A percentile compares a stretch with the other conserved stretches of the same genome.
Evolutionary conservation across 2,797 vertebrate species (phyloP).

Genomic region (Chloroceryle amazona): DNA sequence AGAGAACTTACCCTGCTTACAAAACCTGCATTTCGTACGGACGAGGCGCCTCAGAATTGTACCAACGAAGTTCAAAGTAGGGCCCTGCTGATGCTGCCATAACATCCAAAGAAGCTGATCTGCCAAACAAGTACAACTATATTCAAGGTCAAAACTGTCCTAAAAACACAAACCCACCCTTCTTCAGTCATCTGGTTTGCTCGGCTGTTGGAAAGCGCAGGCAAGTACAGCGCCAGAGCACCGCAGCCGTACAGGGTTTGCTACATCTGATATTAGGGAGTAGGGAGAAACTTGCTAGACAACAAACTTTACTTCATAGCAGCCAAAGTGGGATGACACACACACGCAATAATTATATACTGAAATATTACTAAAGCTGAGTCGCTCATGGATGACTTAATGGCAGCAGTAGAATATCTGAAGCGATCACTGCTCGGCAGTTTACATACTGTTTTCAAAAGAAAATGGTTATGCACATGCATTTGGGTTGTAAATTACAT

Average conservation of each 20-base stretch:
- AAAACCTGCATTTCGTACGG: neutral
- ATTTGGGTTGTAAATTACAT: slow-evolving; percentile 38
- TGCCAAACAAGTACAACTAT: neutral
- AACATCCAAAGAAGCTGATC: neutral
- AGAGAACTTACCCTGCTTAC: slow-evolving; percentile 55
- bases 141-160: neutral
- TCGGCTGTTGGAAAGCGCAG: neutral
- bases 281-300: slow-evolving; percentile 79
- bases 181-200: neutral
- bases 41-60: neutral
- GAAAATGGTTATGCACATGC: neutral
- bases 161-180: neutral
- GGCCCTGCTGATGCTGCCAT: fast-evolving
- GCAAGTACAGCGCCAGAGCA: neutral
- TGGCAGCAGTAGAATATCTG: neutral
- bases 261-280: slow-evolving; percentile 69
- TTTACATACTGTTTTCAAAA: neutral
- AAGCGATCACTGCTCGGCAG: neutral
- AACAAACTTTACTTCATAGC: slow-evolving; percentile 67
- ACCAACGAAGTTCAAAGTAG: neutral
- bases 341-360: slow-evolving; percentile 51
- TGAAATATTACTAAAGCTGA: slow-evolving; percentile 20
- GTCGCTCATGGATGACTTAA: neutral
- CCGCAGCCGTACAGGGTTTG: neutral
- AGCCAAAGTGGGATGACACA: slow-evolving; percentile 55